These are phyloP conservation scores for Drosophila micromelanica DNA, from an alignment of 1,140 invertebrate species.

Conservation along the genomic window DNA sequence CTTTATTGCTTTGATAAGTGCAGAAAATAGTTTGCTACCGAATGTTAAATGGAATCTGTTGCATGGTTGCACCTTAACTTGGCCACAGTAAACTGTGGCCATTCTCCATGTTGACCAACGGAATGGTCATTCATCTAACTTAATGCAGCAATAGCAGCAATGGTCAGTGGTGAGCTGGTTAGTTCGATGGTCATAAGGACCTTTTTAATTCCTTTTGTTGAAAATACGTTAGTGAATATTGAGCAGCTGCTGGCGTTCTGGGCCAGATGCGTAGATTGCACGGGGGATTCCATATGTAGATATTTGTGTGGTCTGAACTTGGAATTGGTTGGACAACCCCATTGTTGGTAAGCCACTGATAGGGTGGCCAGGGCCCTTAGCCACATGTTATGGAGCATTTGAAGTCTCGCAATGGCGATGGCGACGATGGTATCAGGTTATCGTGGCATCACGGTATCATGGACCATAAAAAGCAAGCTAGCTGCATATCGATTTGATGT, in stretches of 20 bases:
- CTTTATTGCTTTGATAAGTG: not conserved
- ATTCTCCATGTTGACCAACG: slow-evolving; percentile 58
- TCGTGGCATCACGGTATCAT: not conserved
- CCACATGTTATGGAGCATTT: slow-evolving; percentile 41
- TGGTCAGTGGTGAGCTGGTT: not conserved
- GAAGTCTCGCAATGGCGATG: slow-evolving; percentile 47
- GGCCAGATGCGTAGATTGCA: slow-evolving; percentile 21
- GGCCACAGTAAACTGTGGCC: slow-evolving; percentile 65
- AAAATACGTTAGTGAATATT: slow-evolving; percentile 67
- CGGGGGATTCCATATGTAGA: not conserved
- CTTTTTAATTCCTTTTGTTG: slow-evolving; percentile 74
- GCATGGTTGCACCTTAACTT: slow-evolving; percentile 30
- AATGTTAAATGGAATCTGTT: slow-evolving; percentile 5
- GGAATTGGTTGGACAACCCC: not conserved
- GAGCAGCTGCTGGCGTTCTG: slow-evolving; percentile 50
- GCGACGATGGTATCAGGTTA: slow-evolving; percentile 16
- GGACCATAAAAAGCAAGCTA: slow-evolving; percentile 30
- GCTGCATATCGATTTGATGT: slow-evolving; percentile 77
- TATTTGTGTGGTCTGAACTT: not conserved
- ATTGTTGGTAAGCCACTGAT: slow-evolving; percentile 14
- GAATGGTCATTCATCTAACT: slow-evolving; percentile 75
- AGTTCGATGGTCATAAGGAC: slow-evolving; percentile 59
- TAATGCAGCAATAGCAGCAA: not conserved
- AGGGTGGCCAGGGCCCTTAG: not conserved
- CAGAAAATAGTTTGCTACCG: slow-evolving; percentile 4